Percentiles rank a stretch among this genome's conserved stretches.
These are phyloP conservation scores for Scotopteryx bipunctaria DNA, from an alignment of 2,888 invertebrate species.

Conservation along the genomic window DNA sequence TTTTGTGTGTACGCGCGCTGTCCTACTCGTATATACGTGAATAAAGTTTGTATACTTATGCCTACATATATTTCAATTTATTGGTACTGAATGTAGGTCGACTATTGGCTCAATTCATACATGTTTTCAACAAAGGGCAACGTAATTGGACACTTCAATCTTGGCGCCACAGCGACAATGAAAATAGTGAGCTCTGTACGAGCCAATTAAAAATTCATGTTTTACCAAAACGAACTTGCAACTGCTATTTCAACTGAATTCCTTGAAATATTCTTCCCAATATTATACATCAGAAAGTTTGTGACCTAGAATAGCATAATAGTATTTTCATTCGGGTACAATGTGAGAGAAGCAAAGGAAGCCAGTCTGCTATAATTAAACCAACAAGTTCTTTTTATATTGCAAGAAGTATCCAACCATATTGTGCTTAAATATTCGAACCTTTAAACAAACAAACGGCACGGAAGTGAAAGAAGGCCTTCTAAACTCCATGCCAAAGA, in stretches of 20 bases:
- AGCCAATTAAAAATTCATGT: constrained; percentile 7
- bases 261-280: neutral
- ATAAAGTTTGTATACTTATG: constrained; percentile 37
- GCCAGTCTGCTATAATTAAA: too few relatives aligned
- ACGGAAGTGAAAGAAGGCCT: neutral
- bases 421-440: neutral
- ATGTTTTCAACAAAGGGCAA: constrained; percentile 21
- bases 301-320: too few relatives aligned
- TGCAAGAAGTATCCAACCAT: too few relatives aligned
- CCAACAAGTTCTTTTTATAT: too few relatives aligned
- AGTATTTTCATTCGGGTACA: too few relatives aligned
- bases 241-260: neutral
- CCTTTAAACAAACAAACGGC: neutral
- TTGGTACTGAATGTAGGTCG: constrained; percentile 40
- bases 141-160: constrained; percentile 22
- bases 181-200: constrained; percentile 4
- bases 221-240: neutral
- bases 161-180: constrained; percentile 12
- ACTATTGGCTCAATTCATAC: constrained; percentile 25
- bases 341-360: too few relatives aligned
- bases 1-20: constrained; percentile 36
- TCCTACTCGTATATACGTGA: too few relatives aligned
- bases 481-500: neutral
- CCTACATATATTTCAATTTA: constrained; percentile 38
- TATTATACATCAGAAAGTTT: too few relatives aligned